These are phyloP conservation scores for Acrocephalus scirpaceus DNA, from an alignment of 2,797 vertebrate species.

Conservation along the genomic window DNA sequence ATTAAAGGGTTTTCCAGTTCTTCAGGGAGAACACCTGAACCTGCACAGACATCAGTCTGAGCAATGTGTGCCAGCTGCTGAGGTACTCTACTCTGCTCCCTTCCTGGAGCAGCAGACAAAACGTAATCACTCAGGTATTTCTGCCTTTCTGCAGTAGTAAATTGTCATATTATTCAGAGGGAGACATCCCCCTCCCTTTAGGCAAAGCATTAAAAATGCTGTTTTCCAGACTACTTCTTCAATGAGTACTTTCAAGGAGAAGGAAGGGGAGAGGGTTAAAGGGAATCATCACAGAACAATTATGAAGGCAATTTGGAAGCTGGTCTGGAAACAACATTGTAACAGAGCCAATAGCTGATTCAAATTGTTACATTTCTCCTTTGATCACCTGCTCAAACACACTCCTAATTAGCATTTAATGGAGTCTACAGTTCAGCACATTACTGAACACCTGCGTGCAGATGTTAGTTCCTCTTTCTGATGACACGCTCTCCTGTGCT, in stretches of 20 bases:
- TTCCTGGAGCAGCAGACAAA: neutral
- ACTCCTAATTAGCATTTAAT: constrained; percentile 32
- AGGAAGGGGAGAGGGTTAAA: constrained; percentile 12
- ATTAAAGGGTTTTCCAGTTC: neutral
- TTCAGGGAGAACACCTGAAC: neutral
- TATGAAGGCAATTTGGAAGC: constrained; percentile 40
- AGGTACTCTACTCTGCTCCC: neutral
- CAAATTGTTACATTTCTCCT: constrained; percentile 14
- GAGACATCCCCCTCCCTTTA: neutral
- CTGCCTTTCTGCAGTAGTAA: neutral
- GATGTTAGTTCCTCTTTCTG: neutral
- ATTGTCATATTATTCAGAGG: neutral
- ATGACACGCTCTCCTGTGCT: accelerated
- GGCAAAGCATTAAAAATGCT: neutral
- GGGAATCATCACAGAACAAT: neutral
- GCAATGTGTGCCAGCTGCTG: neutral
- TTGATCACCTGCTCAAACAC: constrained; percentile 43
- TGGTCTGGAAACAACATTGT: constrained; percentile 48
- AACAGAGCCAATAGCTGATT: constrained; percentile 36
- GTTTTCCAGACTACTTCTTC: neutral
- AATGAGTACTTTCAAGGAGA: neutral
- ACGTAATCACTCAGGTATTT: neutral
- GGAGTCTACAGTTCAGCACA: neutral
- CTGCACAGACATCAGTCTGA: neutral
- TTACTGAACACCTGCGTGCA: neutral